phyloP scores from a whole-genome alignment of 2,888 invertebrate species.

The Tipula unca region DNA sequence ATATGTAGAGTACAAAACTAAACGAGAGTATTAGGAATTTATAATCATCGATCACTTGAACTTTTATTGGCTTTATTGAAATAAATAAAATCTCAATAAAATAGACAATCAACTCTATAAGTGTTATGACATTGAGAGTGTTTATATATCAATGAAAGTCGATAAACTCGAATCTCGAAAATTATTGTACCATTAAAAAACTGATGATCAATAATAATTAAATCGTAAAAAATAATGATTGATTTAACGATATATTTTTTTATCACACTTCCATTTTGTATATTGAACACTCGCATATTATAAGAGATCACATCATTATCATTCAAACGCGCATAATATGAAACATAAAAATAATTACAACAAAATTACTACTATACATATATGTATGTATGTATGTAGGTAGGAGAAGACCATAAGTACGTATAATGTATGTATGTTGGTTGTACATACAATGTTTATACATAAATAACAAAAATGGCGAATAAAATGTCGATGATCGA shows the following conservation, averaged over 20 bases:
- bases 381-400: not conserved
- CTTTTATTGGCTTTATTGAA: too few species aligned
- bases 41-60: too few species aligned
- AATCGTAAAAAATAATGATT: not conserved
- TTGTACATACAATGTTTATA: too few species aligned
- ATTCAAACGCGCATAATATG: not conserved
- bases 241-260: not conserved
- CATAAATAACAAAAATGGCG: not conserved
- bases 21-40: too few species aligned
- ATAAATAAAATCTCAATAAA: too few species aligned
- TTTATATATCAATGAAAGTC: not conserved
- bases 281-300: not conserved
- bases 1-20: too few species aligned
- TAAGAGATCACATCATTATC: not conserved
- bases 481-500: slow-evolving; percentile 3
- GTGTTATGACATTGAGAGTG: not conserved
- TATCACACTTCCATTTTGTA: slow-evolving; percentile 3
- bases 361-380: not conserved
- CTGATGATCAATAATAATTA: not conserved
- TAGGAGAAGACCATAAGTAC: too few species aligned
- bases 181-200: not conserved
- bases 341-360: not conserved
- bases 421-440: too few species aligned
- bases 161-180: not conserved
- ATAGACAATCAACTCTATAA: too few species aligned